Base-by-base conservation (phyloP, 2,113 vertebrate species). In the Anhinga rufa region DNA sequence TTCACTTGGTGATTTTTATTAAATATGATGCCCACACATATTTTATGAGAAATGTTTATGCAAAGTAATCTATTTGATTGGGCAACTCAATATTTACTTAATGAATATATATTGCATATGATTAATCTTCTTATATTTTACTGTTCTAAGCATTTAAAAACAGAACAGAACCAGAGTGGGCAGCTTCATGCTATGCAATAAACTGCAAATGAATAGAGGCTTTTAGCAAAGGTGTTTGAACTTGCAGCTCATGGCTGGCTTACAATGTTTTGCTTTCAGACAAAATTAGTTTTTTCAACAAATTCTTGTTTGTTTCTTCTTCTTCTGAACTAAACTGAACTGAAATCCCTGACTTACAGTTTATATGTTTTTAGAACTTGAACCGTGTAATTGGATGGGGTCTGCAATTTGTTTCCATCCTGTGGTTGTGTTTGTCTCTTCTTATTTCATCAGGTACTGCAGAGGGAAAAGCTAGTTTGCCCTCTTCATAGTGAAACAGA, bases 191-290 rank as follows among this genome's bases (percentile, higher is more conserved):
- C 89, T 83, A 42, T 70, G 68, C 71, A 93, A 91, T 96, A 95
- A 96, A 88, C 42, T 94, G 75, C 64, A 95, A 94, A 96, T 96
- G 55, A 96, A 97, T 91, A 92, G 95, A 92, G 49, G 88, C 48
- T 96, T 97, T 96, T 92, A 97, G 75, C 44, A 86, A 96, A 93
- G 46, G 66, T 84, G 44, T 92, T 87, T 92, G 92, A 94, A 92
- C 88, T 83, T 82, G 44, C 32, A 70, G 90, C 52, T 96, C 78
- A 31, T 84, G 86, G 55, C 61, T 93, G 57, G 25, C 42, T 94
- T 82, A 49, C n/a, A 91, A 12, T 68, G 38, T 75, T 96, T 95
- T 95, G 58, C 32, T 90, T 81, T 77, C 76, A 82, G 69, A 92
- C 25, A 61, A 90, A 94, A 89, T 40, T 18, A 86, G 13, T 29